Base-by-base conservation (phyloP, 2,888 invertebrate species). In the Gari tellinella region DNA sequence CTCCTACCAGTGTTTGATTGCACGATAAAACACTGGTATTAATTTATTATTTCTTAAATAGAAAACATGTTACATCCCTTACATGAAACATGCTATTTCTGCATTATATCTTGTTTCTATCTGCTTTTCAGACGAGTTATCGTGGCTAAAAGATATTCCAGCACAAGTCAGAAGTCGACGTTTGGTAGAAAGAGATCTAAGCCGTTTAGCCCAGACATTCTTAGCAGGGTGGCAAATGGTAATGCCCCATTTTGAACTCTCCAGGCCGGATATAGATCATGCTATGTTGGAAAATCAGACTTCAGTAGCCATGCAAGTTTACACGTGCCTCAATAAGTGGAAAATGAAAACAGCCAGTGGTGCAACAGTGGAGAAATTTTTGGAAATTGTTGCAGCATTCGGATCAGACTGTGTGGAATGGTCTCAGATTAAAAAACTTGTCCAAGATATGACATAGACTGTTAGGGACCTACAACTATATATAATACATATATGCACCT, bases 151-250 rank as follows among this genome's bases (percentile, higher is more conserved):
- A 5, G 51, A 45, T n/a, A 64, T 79, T 31, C 56, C 55, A 3
- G 41, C 37, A 25, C 15, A 23, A 4, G 26, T 66, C 15, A 43
- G 52, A 23, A 43, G 40, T 2, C 26, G 40, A 8, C 51, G 62
- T 19, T 31, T 79, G 14, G 48, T 21, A 17, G 79, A 79, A 38
- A 45, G 72, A 25, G 79, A 79, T 23, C 46, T 79, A 23, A 75
- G 79, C 38, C 56, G 60, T 52, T 67, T 79, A n/a, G 68, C 79
- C 14, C 72, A 68, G 31, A 49, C 62, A 10, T 37, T 79, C 2
- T 74, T 72, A 0, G 43, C 26, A 19, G 75, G 72, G 21, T 79
- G 79, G 79, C 68, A 75, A 51, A 8, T 72, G 8, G 63, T 75
- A 2, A 51, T 45, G n/a, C 43, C 31, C 37, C 69, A 69, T 10